Conservation (phyloP, 1,140 invertebrate genomes). For the Callitettix versicolor region DNA sequence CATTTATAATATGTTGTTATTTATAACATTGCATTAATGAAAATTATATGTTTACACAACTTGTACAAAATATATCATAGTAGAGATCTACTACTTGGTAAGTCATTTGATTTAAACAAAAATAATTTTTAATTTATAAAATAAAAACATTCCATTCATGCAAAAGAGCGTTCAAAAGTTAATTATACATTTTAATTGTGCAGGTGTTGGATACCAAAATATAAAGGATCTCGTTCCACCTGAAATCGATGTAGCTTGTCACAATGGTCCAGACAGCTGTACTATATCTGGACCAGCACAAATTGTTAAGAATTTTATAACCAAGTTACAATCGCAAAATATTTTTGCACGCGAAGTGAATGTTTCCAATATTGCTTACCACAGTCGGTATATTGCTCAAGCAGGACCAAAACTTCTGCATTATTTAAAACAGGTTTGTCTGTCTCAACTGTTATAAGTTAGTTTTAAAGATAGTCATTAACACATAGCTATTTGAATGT, state of each 20-base stretch:
- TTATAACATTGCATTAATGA: too few species aligned
- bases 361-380: conserved; percentile 59
- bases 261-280: conserved; percentile 49
- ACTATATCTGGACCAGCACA: conserved; percentile 47
- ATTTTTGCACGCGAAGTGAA: conserved; percentile 55
- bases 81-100: too few species aligned
- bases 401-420: conserved; percentile 62
- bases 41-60: too few species aligned
- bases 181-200: background rate
- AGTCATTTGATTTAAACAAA: too few species aligned
- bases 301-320: conserved; percentile 33
- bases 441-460: too few species aligned
- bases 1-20: too few species aligned
- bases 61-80: too few species aligned
- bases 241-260: conserved; percentile 55
- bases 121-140: too few species aligned
- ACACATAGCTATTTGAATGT: too few species aligned
- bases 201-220: conserved; percentile 45
- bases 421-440: conserved; percentile 52
- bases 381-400: conserved; percentile 64
- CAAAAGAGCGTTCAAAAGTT: too few species aligned
- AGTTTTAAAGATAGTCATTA: too few species aligned
- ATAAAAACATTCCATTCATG: too few species aligned
- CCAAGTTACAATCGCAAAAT: conserved; percentile 38
- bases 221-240: conserved; percentile 38